These are phyloP conservation scores for Lacerta bilineata DNA, from an alignment of 2,797 vertebrate species.

Conservation along the genomic window DNA sequence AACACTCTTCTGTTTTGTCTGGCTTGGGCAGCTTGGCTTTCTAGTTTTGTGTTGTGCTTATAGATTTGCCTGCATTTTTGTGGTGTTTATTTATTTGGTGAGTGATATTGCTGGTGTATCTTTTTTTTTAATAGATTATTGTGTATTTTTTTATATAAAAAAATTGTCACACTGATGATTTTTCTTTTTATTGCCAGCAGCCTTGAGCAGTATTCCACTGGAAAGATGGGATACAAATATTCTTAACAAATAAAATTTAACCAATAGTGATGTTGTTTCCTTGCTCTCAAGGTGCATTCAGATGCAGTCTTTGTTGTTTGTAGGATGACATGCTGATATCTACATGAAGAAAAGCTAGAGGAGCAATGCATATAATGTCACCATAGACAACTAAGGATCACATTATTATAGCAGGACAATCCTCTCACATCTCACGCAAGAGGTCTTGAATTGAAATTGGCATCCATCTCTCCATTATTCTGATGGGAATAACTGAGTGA, in stretches of 20 bases:
- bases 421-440: not conserved
- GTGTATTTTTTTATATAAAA: not conserved
- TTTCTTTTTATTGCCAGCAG: not conserved
- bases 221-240: not conserved
- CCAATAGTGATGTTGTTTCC: not conserved
- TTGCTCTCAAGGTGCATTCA: not conserved
- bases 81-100: not conserved
- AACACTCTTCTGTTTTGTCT: too few species aligned
- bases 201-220: not conserved
- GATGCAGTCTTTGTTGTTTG: not conserved
- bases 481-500: not conserved
- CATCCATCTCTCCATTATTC: not conserved
- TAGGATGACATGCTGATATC: not conserved
- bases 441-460: not conserved
- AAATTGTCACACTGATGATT: not conserved
- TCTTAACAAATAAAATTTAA: not conserved
- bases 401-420: not conserved
- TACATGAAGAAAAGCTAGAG: too few species aligned
- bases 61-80: too few species aligned
- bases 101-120: not conserved
- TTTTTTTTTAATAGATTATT: not conserved
- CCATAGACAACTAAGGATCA: not conserved
- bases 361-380: not conserved
- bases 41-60: too few species aligned
- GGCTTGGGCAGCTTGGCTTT: too few species aligned